A percentile compares a stretch with the other conserved stretches of the same genome.
phyloP scores from a whole-genome alignment of 2,113 vertebrate species.

The Serinus canaria region DNA sequence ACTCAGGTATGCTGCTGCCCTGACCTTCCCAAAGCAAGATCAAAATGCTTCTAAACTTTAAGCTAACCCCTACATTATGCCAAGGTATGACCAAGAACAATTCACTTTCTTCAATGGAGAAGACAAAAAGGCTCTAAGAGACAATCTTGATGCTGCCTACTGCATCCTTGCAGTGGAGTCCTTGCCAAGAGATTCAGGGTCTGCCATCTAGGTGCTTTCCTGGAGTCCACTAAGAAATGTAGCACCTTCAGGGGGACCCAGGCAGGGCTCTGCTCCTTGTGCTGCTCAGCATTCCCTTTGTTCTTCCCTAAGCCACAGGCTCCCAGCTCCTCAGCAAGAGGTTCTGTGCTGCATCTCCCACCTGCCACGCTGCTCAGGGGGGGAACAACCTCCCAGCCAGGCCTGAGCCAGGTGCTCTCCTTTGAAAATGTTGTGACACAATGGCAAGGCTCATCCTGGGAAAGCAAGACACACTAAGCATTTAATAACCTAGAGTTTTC shows the following conservation, averaged over 20 bases:
- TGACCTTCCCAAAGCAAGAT: neutral
- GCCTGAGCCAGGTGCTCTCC: neutral
- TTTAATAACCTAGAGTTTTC: neutral
- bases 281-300: neutral
- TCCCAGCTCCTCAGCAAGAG: neutral
- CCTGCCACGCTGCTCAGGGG: fast-evolving
- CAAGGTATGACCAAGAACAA: neutral
- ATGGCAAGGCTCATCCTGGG: neutral
- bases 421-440: neutral
- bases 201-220: neutral
- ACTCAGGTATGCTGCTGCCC: neutral
- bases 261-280: fast-evolving
- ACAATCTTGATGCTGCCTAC: neutral
- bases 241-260: neutral
- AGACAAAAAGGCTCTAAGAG: neutral
- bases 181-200: neutral
- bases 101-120: neutral
- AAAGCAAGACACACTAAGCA: neutral
- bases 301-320: fast-evolving
- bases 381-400: neutral
- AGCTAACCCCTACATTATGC: neutral
- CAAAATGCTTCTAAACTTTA: neutral
- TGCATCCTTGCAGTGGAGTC: neutral
- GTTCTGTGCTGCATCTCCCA: neutral
- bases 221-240: neutral